phyloP scores from a whole-genome alignment of 2,888 invertebrate genomes.

The Acanthosepion lycidas region DNA sequence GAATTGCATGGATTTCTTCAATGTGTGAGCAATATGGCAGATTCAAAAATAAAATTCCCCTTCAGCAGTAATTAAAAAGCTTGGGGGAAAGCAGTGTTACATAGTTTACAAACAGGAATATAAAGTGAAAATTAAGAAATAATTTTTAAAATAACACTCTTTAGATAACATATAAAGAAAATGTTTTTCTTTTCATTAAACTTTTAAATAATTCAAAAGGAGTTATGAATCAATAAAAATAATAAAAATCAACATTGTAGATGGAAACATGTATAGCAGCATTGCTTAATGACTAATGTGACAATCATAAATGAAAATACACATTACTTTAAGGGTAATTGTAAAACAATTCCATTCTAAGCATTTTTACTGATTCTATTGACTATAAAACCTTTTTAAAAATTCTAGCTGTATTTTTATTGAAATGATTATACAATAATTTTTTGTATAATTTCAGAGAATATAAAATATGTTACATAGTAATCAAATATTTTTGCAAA shows the following conservation, averaged over 20 bases:
- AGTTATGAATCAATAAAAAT: background rate
- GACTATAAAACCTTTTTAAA: no score
- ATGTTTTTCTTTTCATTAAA: background rate
- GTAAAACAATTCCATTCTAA: no score
- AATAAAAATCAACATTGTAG: background rate
- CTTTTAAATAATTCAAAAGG: background rate
- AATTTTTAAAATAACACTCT: no score
- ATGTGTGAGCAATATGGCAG: background rate
- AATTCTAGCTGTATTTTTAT: background rate
- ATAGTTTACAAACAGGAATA: no score
- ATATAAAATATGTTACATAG: background rate
- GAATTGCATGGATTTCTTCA: background rate
- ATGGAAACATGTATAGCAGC: no score
- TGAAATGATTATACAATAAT: background rate
- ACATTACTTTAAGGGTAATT: no score
- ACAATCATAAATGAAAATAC: no score
- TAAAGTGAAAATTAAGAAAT: no score
- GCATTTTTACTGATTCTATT: no score
- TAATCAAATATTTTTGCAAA: background rate
- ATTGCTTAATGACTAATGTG: no score
- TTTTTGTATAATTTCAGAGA: background rate
- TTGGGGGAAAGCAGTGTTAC: no score
- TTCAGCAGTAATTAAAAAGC: background rate
- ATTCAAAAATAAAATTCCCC: background rate
- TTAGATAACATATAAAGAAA: background rate